phyloP scores from a whole-genome alignment of 2,797 vertebrate species.

The Rhinella marina region DNA sequence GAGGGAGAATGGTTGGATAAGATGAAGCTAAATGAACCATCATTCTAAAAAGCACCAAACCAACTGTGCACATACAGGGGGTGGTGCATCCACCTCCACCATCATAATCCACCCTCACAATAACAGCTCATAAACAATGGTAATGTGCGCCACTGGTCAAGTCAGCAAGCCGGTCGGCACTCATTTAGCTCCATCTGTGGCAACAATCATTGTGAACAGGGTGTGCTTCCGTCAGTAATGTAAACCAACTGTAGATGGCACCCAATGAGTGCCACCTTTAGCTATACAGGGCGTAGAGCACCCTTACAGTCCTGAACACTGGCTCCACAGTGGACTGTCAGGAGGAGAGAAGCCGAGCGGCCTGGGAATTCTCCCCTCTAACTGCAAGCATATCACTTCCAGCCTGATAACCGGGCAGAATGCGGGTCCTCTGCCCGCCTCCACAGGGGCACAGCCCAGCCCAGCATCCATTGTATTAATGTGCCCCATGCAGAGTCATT shows the following conservation, averaged over 20 bases:
- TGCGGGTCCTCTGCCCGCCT: not conserved
- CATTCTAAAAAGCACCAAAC: not conserved
- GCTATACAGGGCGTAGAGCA: not conserved
- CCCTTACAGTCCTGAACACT: not conserved
- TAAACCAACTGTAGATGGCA: too few relatives aligned
- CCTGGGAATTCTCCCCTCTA: not conserved
- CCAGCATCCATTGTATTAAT: constrained; percentile 34
- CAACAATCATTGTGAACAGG: too few relatives aligned
- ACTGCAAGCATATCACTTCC: constrained; percentile 39
- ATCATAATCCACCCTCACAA: not conserved
- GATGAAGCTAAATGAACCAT: not conserved
- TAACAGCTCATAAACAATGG: too few relatives aligned
- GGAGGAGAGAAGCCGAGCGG: not conserved
- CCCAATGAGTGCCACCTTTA: not conserved
- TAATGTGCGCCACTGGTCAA: too few relatives aligned
- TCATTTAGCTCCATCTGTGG: too few relatives aligned
- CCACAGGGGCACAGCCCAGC: not conserved
- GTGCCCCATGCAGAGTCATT: constrained; percentile 43
- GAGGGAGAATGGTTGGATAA: not conserved
- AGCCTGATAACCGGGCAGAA: constrained; percentile 13
- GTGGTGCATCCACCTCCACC: not conserved
- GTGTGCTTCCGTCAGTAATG: too few relatives aligned
- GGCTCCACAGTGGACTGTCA: not conserved
- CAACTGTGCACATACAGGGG: too few relatives aligned
- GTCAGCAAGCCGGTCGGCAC: too few relatives aligned